Evolutionary conservation across 2,888 invertebrate genomes (phyloP), one percentile per base, ranked within the genome.

Genomic region (Phrixothrix hirtus): DNA sequence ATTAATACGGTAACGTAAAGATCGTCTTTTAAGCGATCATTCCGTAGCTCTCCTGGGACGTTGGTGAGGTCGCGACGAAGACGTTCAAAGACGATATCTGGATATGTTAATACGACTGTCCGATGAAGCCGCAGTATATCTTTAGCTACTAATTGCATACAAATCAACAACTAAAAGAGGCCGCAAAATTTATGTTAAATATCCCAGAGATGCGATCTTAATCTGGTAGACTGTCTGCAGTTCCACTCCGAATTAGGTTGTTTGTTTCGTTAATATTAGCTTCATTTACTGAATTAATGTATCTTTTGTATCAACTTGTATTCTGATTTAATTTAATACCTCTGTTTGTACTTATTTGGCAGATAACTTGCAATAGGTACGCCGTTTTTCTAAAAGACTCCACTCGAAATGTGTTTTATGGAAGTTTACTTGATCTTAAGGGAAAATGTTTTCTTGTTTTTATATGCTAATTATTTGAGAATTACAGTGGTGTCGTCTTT

Each of bases 21-120:
- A 48, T 37, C 38, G 35, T 51, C 42, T 51, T 42, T 46, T 31
- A 46, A 42, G 36, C 45, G 44, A 35, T 42, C 36, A 38, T 45
- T 29, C 29, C 12, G 38, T 32, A 13, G 50, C 41, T 46, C 55
- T 41, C 50, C 34, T 30, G 55, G 50, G 50, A 50, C 41, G 32
- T 47, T 55, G 32, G 38, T 34, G 32, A 45, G 50, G 49, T 45
- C 55, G 46, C 55, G 50, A 50, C 46, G 50, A 29, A 49, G 54
- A 55, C 49, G 44, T 53, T 53, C 46, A 38, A 30, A 51, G 50
- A 46, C 54, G 58, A 58, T 58, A 61, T 60, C 62, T 53, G 67
- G 70, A 71, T 71, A 72, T 72, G 71, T 72, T 71, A 72, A 72
- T 72, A 70, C 62, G 59, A 56, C 61, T 60, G 67, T 65, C 66